Evolutionary conservation across 2,888 invertebrate species (phyloP).

Genomic region (Heliconius aoede): DNA sequence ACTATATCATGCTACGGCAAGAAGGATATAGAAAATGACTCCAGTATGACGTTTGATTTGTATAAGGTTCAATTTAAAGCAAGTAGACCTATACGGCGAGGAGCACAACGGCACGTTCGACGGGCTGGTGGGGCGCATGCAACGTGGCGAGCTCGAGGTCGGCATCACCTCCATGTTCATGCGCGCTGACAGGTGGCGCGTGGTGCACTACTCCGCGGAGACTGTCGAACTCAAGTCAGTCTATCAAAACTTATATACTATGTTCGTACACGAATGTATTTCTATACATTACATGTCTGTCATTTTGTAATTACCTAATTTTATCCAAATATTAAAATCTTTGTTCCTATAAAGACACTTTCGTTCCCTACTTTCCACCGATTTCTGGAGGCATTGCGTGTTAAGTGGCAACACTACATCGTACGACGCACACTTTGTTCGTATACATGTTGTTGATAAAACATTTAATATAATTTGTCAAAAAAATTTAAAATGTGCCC

Average conservation of each 20-base stretch:
- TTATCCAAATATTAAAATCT: too few relatives aligned
- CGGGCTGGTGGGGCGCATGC: slow-evolving; percentile 82
- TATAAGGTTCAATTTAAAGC: slow-evolving; percentile 62
- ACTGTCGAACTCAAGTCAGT: slow-evolving; percentile 65
- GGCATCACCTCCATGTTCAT: slow-evolving; percentile 81
- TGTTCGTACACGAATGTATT: too few relatives aligned
- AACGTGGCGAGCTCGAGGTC: slow-evolving; percentile 81
- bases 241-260: not conserved
- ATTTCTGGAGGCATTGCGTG: too few relatives aligned
- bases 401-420: too few relatives aligned
- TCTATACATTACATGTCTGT: too few relatives aligned
- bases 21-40: not conserved
- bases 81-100: slow-evolving; percentile 80
- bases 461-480: not conserved
- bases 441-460: too few relatives aligned
- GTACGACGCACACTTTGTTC: too few relatives aligned
- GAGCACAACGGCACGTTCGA: slow-evolving; percentile 83
- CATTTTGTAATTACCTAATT: too few relatives aligned
- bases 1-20: too few relatives aligned
- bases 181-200: slow-evolving; percentile 80
- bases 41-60: not conserved
- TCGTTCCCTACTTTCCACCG: too few relatives aligned
- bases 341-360: too few relatives aligned
- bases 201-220: slow-evolving; percentile 81
- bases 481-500: not conserved